Evolutionary conservation across 1,140 invertebrate genomes (phyloP).

Genomic region (Bombus huntii): DNA sequence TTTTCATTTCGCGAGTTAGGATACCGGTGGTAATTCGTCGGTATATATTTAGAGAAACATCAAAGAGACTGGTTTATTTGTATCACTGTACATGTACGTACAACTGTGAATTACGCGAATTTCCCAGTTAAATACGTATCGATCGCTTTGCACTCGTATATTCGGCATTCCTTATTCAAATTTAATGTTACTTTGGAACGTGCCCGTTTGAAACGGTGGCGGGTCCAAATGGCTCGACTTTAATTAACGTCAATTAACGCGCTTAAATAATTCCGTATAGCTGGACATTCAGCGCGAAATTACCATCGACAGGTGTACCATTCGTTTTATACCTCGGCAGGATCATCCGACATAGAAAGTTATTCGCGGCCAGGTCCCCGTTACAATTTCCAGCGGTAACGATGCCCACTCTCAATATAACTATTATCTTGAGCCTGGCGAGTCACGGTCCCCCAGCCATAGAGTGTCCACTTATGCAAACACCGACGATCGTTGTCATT

Average conservation of each 20-base stretch:
- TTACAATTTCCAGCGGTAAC: constrained; percentile 4
- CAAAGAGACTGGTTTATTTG: too few species aligned
- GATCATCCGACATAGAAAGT: constrained; percentile 35
- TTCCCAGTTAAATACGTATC: not conserved
- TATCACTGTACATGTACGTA: too few species aligned
- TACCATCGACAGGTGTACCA: constrained; percentile 29
- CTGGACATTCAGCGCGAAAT: not conserved
- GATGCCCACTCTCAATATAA: not conserved
- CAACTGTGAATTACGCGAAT: not conserved
- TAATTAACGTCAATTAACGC: constrained; percentile 30
- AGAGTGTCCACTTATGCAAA: not conserved
- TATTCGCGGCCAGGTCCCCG: not conserved
- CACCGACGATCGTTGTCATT: not conserved
- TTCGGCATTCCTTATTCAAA: not conserved
- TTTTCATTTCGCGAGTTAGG: not conserved
- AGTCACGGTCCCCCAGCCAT: not conserved
- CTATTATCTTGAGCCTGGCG: not conserved
- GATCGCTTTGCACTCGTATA: not conserved
- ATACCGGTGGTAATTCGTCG: too few species aligned
- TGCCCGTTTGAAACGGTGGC: not conserved
- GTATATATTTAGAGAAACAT: too few species aligned
- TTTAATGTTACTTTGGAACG: not conserved
- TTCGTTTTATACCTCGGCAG: not conserved
- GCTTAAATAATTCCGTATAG: constrained; percentile 2
- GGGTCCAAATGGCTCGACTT: not conserved